Conservation (phyloP, 2,888 invertebrate species). For the Cerastis leucographa region DNA sequence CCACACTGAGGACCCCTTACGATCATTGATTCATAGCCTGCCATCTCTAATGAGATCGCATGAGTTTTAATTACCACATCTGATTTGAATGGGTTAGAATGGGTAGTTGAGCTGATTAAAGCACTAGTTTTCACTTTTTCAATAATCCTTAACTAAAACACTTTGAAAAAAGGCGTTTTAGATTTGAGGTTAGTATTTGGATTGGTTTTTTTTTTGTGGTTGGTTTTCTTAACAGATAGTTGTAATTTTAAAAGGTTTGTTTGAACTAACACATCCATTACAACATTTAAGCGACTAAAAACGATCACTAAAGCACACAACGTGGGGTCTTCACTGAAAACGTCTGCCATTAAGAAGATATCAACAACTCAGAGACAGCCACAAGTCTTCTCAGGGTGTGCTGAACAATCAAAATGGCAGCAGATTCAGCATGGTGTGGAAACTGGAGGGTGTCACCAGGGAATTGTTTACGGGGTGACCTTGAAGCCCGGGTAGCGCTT, state of each 20-base stretch:
- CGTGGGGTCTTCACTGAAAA: constrained; percentile 28
- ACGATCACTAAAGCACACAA: constrained; percentile 41
- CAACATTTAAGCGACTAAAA: constrained; percentile 36
- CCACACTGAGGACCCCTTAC: constrained; percentile 32
- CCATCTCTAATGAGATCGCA: constrained; percentile 43
- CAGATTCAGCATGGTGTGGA: constrained; percentile 55
- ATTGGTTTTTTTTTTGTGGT: background rate
- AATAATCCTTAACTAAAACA: constrained; percentile 3
- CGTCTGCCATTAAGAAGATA: constrained; percentile 53
- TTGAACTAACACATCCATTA: constrained; percentile 23
- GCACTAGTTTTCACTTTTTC: background rate
- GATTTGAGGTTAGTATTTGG: constrained; percentile 43
- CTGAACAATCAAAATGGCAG: constrained; percentile 60
- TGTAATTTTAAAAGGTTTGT: background rate
- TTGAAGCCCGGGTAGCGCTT: constrained; percentile 77
- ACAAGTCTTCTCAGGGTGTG: constrained; percentile 30
- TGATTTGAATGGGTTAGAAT: too few species aligned
- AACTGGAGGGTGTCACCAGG: constrained; percentile 69
- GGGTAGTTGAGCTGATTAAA: background rate
- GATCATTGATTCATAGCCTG: constrained; percentile 58
- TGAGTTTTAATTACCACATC: constrained; percentile 34
- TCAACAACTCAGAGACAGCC: constrained; percentile 9
- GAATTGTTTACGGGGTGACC: constrained; percentile 83
- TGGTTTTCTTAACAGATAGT: constrained; percentile 5
- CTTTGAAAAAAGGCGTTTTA: constrained; percentile 46